Evolutionary conservation across 2,888 invertebrate genomes (phyloP).

Genomic region (Nowickia ferox): DNA sequence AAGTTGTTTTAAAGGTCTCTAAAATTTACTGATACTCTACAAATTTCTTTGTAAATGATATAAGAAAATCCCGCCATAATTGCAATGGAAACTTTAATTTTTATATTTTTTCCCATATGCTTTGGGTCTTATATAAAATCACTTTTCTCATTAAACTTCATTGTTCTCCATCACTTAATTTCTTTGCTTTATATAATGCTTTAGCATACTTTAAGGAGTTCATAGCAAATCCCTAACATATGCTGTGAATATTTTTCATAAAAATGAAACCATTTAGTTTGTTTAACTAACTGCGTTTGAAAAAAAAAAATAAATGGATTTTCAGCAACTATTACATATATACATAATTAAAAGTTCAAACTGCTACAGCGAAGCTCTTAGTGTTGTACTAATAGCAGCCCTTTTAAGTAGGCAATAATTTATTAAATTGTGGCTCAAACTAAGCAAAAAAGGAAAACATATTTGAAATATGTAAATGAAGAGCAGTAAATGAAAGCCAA

Average conservation of each 20-base stretch:
- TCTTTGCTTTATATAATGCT: no score
- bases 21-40: no score
- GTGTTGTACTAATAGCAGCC: conserved; percentile 23
- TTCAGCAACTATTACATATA: not conserved
- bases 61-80: no score
- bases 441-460: not conserved
- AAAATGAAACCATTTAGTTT: not conserved
- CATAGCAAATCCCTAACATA: not conserved
- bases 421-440: conserved; percentile 25
- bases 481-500: not conserved
- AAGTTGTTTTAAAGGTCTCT: no score
- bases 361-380: not conserved
- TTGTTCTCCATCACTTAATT: no score
- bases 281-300: no score
- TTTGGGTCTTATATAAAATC: no score
- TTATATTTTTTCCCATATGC: no score
- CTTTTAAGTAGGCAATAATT: conserved; percentile 37
- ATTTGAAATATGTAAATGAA: not conserved
- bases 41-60: no score
- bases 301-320: conserved; percentile 10
- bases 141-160: no score
- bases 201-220: not conserved
- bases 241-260: not conserved
- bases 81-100: no score
- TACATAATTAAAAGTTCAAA: conserved; percentile 12